Evolutionary conservation across 1,140 invertebrate genomes (phyloP), one percentile per base, ranked within the genome.

Genomic region (Vanessa tameamea): DNA sequence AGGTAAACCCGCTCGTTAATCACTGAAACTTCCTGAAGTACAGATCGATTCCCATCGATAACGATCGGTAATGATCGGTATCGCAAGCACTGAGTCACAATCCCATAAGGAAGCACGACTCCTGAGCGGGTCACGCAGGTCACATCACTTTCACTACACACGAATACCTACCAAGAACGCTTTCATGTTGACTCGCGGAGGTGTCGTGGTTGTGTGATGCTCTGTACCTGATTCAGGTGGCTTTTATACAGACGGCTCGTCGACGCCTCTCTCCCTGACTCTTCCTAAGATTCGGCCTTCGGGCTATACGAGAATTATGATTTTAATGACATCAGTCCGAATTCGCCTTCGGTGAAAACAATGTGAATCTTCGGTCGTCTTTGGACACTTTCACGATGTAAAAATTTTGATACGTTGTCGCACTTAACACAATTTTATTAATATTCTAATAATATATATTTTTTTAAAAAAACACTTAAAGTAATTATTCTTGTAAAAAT

Each of bases 121-220:
- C 70, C 78, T 75, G 73, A 59, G 80, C 80, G 78, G 82, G 83
- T 86, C 85, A 85, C 81, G 82, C 82, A 77, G 88, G 86, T 89
- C 90, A 91, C 88, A 83, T 75, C 89, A 91, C 87, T 89, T 90
- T 90, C 88, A 90, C 86, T 87, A 76, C 81, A 83, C 84, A 81
- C 84, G 82, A 66, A 69, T 88, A 90, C 92, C 90, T 92, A 93
- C 92, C 92, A 92, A 88, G 87, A 93, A 93, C 78, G 92, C 91
- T 91, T 91, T 92, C 92, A 93, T 93, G 91, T 92, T 92, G 89
- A 82, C 86, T 90, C 87, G 82, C 87, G 88, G 87, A 92, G 89
- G 84, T 88, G 75, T 88, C 80, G 87, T 83, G 84, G 83, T 91
- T 88, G 89, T 91, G 78, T 92, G 91, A 93, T 93, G 90, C 85